Evolutionary conservation across 2,888 invertebrate genomes (phyloP).

Genomic region (Epiperipatus broadwayi): DNA sequence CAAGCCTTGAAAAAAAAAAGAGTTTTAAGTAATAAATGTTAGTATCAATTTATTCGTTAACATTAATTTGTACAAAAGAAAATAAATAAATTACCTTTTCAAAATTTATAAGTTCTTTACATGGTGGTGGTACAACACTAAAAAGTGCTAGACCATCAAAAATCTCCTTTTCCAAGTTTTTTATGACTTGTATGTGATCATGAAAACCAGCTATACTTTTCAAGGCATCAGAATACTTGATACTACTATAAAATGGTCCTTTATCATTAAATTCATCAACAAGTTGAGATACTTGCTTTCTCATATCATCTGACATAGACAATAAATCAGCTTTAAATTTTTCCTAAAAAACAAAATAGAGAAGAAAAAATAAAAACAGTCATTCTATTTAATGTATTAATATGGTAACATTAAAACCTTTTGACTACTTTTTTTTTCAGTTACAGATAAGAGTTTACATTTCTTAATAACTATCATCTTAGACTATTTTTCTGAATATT

Average conservation of each 20-base stretch:
- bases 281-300: slow-evolving; percentile 45
- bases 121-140: slow-evolving; percentile 48
- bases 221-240: slow-evolving; percentile 29
- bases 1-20: slow-evolving; percentile 18
- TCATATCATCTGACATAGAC: slow-evolving; percentile 48
- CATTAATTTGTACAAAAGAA: neutral
- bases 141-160: slow-evolving; percentile 47
- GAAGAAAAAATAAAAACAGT: too few species aligned
- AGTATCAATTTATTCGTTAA: slow-evolving; percentile 1
- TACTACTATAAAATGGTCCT: slow-evolving; percentile 43
- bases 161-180: slow-evolving; percentile 44
- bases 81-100: slow-evolving; percentile 25
- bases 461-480: too few species aligned
- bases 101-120: slow-evolving; percentile 26
- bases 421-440: too few species aligned
- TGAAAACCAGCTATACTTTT: slow-evolving; percentile 23
- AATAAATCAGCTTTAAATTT: slow-evolving; percentile 43
- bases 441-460: too few species aligned
- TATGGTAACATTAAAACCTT: too few species aligned
- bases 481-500: too few species aligned
- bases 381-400: too few species aligned
- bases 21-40: slow-evolving; percentile 14
- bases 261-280: slow-evolving; percentile 46
- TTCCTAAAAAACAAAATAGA: slow-evolving; percentile 27
- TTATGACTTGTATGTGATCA: slow-evolving; percentile 30